phyloP scores from a whole-genome alignment of 2,797 vertebrate genomes.

The Trachurus trachurus region DNA sequence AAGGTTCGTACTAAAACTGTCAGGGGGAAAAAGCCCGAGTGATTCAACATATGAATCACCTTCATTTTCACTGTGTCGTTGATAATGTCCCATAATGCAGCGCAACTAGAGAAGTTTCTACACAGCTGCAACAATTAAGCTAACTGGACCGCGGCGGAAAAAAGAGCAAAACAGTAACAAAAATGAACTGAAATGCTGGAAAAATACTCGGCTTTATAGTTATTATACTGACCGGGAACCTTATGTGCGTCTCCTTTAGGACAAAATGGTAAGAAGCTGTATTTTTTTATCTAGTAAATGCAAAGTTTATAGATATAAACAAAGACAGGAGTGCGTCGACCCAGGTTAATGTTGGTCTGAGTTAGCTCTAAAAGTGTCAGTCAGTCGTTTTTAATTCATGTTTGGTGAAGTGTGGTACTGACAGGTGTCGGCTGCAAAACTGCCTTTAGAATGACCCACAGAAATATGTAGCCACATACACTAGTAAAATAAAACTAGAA shows the following conservation, averaged over 20 bases:
- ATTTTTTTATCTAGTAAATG: neutral
- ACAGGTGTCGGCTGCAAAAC: neutral
- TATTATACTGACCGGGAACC: neutral
- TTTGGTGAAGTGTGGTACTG: no score
- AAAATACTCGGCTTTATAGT: neutral
- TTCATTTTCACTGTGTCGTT: no score
- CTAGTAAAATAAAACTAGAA: neutral
- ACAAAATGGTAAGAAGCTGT: neutral
- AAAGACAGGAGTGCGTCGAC: no score
- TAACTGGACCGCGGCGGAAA: neutral
- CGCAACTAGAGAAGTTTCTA: neutral
- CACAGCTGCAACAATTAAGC: constrained; percentile 6
- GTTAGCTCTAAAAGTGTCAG: no score
- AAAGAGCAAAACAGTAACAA: neutral
- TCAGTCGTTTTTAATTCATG: no score
- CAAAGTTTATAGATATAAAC: no score
- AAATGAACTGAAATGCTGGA: neutral
- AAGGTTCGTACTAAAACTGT: no score
- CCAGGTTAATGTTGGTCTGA: no score
- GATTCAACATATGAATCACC: neutral
- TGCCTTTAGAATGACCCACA: neutral
- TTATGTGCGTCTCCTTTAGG: neutral
- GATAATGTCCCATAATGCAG: constrained; percentile 39
- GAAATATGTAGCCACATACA: neutral
- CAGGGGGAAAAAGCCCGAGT: neutral